Conservation (phyloP, 2,113 vertebrate species). For the Gobius niger region DNA sequence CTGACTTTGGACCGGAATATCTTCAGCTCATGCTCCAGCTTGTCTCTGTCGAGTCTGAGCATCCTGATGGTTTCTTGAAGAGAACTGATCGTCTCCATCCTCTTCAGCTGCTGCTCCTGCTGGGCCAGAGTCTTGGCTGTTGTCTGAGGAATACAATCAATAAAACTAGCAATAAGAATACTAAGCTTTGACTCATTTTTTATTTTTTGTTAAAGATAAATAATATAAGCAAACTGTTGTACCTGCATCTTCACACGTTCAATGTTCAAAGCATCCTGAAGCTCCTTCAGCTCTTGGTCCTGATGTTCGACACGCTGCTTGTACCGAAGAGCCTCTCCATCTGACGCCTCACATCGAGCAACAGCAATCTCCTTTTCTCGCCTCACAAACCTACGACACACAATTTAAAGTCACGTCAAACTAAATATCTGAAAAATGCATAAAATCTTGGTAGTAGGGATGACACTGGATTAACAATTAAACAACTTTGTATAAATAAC, state of each 20-base stretch:
- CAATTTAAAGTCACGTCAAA: neutral
- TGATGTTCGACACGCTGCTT: conserved; percentile 88
- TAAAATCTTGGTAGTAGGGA: neutral
- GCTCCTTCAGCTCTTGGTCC: conserved; percentile 87
- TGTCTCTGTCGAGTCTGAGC: conserved; percentile 87
- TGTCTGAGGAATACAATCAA: conserved; percentile 67
- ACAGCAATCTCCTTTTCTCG: conserved; percentile 93
- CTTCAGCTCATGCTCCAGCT: conserved; percentile 87
- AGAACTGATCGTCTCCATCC: conserved; percentile 85
- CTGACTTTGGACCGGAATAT: conserved; percentile 86
- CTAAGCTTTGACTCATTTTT: neutral
- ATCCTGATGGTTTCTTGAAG: conserved; percentile 90
- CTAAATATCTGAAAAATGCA: neutral
- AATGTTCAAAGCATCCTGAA: conserved; percentile 85
- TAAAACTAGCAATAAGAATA: neutral
- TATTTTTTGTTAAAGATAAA: neutral
- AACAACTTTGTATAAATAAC: too few relatives aligned
- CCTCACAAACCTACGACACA: conserved; percentile 86
- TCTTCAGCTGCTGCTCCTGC: conserved; percentile 94
- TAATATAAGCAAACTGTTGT: neutral
- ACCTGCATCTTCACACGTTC: conserved; percentile 96
- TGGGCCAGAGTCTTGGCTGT: conserved; percentile 88
- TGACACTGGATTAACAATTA: too few relatives aligned
- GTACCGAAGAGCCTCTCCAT: conserved; percentile 88
- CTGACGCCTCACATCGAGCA: conserved; percentile 86